These are phyloP conservation scores for Odocoileus hemionus DNA, from an alignment of 2,113 vertebrate species.

Conservation along the genomic window DNA sequence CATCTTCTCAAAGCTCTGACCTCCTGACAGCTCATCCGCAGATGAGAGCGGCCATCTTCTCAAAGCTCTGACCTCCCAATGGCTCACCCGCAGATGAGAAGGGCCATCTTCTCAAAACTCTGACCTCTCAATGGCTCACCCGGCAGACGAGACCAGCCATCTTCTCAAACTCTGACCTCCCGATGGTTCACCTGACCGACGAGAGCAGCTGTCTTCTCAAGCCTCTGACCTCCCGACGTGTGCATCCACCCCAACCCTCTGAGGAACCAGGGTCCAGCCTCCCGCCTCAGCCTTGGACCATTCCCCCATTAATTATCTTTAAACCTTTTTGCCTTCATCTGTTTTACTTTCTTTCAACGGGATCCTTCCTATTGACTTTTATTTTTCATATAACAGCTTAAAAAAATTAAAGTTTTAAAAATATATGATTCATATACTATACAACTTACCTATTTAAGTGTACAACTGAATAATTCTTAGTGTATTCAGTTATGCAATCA, in stretches of 20 bases:
- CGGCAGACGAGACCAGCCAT: no score
- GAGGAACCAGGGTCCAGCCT: background rate
- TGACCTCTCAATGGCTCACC: no score
- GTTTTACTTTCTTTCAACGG: background rate
- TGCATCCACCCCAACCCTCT: background rate
- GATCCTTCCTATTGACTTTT: background rate
- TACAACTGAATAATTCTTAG: background rate
- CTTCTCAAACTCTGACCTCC: no score
- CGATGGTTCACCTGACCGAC: no score
- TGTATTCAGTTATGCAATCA: background rate
- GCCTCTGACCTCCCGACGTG: no score
- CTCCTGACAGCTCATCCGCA: no score
- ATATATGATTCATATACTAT: background rate
- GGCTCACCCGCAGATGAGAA: no score
- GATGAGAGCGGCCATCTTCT: rapidly evolving
- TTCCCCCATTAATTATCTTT: background rate
- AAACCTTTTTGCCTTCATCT: background rate
- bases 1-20: no score
- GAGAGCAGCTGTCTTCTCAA: no score
- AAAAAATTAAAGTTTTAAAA: background rate
- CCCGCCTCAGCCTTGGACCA: background rate
- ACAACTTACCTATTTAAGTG: background rate
- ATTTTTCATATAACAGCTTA: background rate
- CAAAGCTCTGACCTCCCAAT: no score
- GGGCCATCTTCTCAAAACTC: no score